Conservation (phyloP, 2,797 vertebrate species). For the Pantherophis alleghaniensis region DNA sequence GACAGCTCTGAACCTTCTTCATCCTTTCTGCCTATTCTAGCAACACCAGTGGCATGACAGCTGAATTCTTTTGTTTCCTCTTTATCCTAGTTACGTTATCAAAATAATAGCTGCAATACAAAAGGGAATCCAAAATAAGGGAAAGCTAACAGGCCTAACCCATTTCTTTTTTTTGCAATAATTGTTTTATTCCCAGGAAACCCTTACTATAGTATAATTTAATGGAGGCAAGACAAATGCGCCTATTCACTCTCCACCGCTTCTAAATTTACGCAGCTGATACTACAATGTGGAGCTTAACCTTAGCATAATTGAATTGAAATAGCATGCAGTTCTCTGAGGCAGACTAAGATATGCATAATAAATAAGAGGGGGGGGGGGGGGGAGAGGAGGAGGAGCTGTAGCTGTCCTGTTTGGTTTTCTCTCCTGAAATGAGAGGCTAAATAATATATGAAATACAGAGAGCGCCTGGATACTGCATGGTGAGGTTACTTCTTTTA, state of each 20-base stretch:
- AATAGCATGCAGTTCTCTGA: slow-evolving; percentile 59
- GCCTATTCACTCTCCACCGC: slow-evolving; percentile 57
- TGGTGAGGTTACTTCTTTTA: background rate
- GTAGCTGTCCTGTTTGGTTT: background rate
- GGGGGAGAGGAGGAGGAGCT: background rate
- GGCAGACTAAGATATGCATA: slow-evolving; percentile 46
- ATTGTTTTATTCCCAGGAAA: slow-evolving; percentile 55
- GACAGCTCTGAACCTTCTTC: background rate
- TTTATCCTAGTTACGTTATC: slow-evolving; percentile 33
- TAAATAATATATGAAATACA: background rate
- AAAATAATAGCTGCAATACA: slow-evolving; percentile 44
- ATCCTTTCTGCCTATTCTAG: background rate
- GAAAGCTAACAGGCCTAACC: slow-evolving; percentile 36
- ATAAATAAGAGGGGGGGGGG: slow-evolving; percentile 38
- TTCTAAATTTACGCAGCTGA: slow-evolving; percentile 63
- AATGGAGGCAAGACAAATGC: slow-evolving; percentile 65
- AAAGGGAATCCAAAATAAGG: slow-evolving; percentile 39
- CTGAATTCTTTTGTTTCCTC: slow-evolving; percentile 47
- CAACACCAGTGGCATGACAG: accelerated
- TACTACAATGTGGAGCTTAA: slow-evolving; percentile 59
- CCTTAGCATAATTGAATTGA: slow-evolving; percentile 65
- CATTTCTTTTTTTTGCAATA: slow-evolving; percentile 60
- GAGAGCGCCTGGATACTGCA: background rate
- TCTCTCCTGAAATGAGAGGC: background rate
- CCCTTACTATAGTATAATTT: slow-evolving; percentile 60